Conservation (phyloP, 2,113 vertebrate species). For the Gallinago paraguaiae region DNA sequence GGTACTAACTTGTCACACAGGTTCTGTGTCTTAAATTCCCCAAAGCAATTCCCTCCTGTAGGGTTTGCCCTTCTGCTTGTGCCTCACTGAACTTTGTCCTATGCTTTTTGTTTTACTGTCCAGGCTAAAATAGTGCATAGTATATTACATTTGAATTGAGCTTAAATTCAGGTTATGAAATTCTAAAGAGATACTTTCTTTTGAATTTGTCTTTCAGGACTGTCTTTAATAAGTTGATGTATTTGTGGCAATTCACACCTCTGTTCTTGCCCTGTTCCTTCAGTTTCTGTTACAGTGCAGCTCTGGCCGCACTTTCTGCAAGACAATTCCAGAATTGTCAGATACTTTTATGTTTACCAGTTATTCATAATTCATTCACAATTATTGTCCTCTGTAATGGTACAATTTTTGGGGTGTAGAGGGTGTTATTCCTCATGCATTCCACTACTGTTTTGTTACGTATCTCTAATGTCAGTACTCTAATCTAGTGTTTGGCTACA, state of each 20-base stretch:
- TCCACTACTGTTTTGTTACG: background rate
- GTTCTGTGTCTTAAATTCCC: background rate
- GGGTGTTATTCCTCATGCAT: background rate
- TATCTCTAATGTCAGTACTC: background rate
- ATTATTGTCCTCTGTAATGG: background rate
- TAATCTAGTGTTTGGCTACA: background rate
- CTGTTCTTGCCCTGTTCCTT: background rate
- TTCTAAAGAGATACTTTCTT: background rate
- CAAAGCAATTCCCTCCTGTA: background rate
- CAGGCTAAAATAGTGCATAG: background rate
- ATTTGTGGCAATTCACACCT: background rate
- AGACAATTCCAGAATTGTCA: background rate
- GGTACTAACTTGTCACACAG: background rate
- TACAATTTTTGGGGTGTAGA: rapidly evolving
- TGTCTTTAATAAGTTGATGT: background rate
- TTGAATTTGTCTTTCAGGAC: background rate
- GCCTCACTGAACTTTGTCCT: background rate
- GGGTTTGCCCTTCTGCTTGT: background rate
- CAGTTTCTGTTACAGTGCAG: background rate
- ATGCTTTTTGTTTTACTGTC: background rate
- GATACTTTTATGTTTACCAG: background rate
- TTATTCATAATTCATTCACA: background rate
- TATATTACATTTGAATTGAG: background rate
- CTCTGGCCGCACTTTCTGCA: background rate
- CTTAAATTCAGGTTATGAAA: background rate